Evolutionary conservation across 2,797 vertebrate species (phyloP), one percentile per base, ranked within the genome.

Genomic region (Arnoldichthys spilopterus): DNA sequence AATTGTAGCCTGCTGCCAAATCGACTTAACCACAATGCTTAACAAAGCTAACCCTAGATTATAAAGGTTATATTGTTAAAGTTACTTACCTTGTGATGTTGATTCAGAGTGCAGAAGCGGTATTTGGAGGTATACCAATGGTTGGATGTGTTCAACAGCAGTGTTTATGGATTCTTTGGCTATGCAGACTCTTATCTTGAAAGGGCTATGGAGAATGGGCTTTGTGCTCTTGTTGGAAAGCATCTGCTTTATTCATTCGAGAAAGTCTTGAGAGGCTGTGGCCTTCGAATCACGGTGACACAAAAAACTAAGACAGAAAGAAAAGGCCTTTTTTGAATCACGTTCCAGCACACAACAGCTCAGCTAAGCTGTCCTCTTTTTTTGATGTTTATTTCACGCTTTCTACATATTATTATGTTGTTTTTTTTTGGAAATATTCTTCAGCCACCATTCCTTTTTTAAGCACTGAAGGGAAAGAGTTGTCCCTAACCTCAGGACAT

Each of bases 401-500:
- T 26, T 11, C 67, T 74, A 12, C 30, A 37, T 63, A 32, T 70
- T 66, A 61, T 20, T 1, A 22, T 22, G 16, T 5, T 1, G 2
- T 24, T 47, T 54, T 32, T 16, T 11, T 43, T 18, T 30, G 13
- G 32, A 9, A n/a, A 34, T 20, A 37, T 20, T 32, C 58, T 32
- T 4, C 12, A 1, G 15, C 16, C 4, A 34, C 18, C 18, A 11
- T 9, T 22, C 28, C 32, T 28, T 63, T 72, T 68, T 71, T 13
- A 79, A 68, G 22, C 28, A 67, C 53, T 56, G 76, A 64, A 54
- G 28, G 58, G 63, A 75, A 61, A 82, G 13, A 15, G 49, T 54
- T 67, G 51, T 67, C 64, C 45, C 74, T 78, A 49, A 73, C 58
- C 62, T 59, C 43, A 45, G 64, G 78, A 72, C 56, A 70, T 79